Conservation (phyloP, 2,888 invertebrate species). For the Monopis laevigella region DNA sequence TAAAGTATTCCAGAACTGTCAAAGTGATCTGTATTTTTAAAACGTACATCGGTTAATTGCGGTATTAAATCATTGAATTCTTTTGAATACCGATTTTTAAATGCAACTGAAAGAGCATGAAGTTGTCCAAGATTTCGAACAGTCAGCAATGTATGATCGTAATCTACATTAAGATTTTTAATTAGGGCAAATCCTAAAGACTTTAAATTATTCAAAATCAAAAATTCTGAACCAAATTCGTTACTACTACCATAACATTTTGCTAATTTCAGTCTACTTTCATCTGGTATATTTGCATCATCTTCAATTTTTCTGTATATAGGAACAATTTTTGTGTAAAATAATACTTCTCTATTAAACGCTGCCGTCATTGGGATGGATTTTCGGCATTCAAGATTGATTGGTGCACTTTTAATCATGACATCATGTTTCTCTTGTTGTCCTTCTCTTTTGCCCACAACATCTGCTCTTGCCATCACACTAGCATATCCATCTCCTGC, state of each 20-base stretch:
- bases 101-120: conserved; percentile 1
- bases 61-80: background rate
- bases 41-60: background rate
- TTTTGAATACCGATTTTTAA: conserved; percentile 3
- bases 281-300: background rate
- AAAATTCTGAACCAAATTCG: conserved; percentile 11
- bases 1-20: background rate
- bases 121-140: background rate
- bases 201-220: conserved; percentile 11
- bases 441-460: background rate
- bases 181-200: conserved; percentile 1
- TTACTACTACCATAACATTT: conserved; percentile 2
- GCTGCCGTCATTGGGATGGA: background rate
- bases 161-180: background rate
- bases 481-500: conserved; percentile 9
- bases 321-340: conserved; percentile 7
- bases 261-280: background rate
- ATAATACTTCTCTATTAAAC: conserved; percentile 10
- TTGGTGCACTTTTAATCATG: conserved; percentile 10
- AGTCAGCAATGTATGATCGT: conserved; percentile 5
- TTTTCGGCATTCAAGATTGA: conserved; percentile 1
- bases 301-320: conserved; percentile 7
- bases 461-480: background rate
- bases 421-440: background rate
- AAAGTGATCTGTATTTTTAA: background rate